Conservation (phyloP, 2,113 vertebrate genomes). For the Ophthalmolycus amberensis region DNA sequence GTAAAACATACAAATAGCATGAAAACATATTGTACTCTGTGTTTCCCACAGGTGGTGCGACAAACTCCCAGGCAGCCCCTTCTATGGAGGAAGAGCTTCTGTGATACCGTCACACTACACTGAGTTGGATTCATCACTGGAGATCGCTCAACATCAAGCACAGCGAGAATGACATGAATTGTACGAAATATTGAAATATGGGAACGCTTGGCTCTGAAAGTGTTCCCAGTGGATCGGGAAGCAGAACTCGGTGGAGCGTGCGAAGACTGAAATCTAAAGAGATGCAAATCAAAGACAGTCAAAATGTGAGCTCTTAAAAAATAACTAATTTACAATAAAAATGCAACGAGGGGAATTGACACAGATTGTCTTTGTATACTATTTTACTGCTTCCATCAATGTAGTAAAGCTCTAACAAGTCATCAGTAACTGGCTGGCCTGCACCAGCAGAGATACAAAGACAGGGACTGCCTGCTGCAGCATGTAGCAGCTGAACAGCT, state of each 20-base stretch:
- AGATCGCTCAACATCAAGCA: slow-evolving; percentile 48
- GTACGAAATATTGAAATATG: slow-evolving; percentile 45
- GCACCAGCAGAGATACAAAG: neutral
- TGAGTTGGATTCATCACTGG: slow-evolving; percentile 49
- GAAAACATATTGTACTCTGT: slow-evolving; percentile 39
- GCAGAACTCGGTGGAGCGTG: slow-evolving; percentile 23
- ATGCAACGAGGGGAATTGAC: neutral
- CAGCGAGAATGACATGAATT: slow-evolving; percentile 39
- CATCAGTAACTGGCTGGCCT: neutral
- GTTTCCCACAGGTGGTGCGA: slow-evolving; percentile 22
- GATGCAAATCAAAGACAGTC: slow-evolving; percentile 26
- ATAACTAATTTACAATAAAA: neutral
- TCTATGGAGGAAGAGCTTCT: slow-evolving; percentile 18
- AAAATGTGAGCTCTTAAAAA: neutral
- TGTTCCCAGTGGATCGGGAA: slow-evolving; percentile 21
- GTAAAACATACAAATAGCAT: slow-evolving; percentile 55
- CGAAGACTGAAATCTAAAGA: slow-evolving; percentile 27
- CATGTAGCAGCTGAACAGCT: neutral
- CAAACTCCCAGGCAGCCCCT: slow-evolving; percentile 25
- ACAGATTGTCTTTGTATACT: neutral
- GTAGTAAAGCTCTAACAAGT: neutral
- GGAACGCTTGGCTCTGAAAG: slow-evolving; percentile 11
- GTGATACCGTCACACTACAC: slow-evolving; percentile 44
- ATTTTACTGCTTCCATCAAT: neutral
- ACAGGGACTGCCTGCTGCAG: neutral